These are phyloP conservation scores for Berghia stephanieae DNA, from an alignment of 1,140 invertebrate species.

Conservation along the genomic window DNA sequence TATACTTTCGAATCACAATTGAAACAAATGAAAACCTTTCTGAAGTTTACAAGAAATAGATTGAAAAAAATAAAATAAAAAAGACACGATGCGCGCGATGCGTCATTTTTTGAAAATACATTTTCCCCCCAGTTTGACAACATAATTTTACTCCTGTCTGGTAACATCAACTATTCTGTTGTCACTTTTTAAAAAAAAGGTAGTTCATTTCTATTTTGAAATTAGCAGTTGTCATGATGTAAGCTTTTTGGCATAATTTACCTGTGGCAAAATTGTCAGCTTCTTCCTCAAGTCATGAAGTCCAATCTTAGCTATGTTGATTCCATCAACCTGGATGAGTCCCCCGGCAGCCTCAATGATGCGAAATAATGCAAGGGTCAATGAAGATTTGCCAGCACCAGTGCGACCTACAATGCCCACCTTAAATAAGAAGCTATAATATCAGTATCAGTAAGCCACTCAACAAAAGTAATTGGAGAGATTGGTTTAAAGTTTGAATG, in stretches of 20 bases:
- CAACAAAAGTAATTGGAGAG: no score
- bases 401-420: constrained; percentile 73
- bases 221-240: no score
- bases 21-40: neutral
- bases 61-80: neutral
- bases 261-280: constrained; percentile 72
- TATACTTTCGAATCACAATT: neutral
- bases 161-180: no score
- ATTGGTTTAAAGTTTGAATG: no score
- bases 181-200: no score
- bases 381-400: constrained; percentile 66
- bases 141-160: no score
- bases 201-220: no score
- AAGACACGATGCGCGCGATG: constrained; percentile 36
- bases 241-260: no score
- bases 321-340: constrained; percentile 47
- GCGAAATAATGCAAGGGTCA: constrained; percentile 80
- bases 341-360: constrained; percentile 75
- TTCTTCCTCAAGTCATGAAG: constrained; percentile 67
- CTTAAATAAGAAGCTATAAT: no score
- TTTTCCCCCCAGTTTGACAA: no score
- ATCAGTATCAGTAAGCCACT: no score
- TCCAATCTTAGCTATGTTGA: constrained; percentile 57
- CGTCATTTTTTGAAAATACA: no score
- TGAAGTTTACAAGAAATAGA: neutral